Base-by-base conservation (phyloP, 2,113 vertebrate genomes). In the Semnornis frantzii region DNA sequence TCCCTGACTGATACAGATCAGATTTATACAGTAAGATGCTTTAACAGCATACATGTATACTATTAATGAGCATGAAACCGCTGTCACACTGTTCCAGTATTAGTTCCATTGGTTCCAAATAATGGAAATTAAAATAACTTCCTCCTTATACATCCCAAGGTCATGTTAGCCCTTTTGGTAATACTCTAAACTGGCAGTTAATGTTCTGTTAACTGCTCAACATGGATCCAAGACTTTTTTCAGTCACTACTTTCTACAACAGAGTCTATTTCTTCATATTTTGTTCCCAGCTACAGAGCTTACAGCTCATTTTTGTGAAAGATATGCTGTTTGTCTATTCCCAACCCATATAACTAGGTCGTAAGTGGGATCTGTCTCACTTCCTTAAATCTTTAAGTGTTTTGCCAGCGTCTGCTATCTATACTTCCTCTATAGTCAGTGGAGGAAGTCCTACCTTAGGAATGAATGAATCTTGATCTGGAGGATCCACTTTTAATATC, bases 31-130 rank as follows among this genome's bases (percentile, higher is more conserved):
- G 52, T 63, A 81, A 83, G n/a, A 83, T 33, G 76, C 46, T 81
- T 90, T 86, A 86, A 89, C 21, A 82, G 58, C 62, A 78, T 48
- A 66, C 11, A 86, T 90, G 54, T 75, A 33, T 71, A 59, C 54
- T 65, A 78, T 37, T 84, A 91, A 94, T 54, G 54, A 78, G 63
- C 93, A 87, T 69, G 78, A 93, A 92, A 94, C 17, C 70, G 89
- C 70, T 89, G 87, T 17, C 48, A 64, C 31, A 33, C 44, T 89
- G 62, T 82, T 84, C 83, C 62, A 57, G 17, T 60, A 59, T 42
- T 71, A 70, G 42, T 25, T 78, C 65, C 23, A 75, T 14, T 75
- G 58, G 77, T 28, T 84, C 83, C 86, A 81, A 92, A 28, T 17
- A 72, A 42, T 42, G 65, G 44, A 82, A 87, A 84, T 48, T 0